These are phyloP conservation scores for Condylostylus longicornis DNA, from an alignment of 1,140 invertebrate species.

Conservation along the genomic window DNA sequence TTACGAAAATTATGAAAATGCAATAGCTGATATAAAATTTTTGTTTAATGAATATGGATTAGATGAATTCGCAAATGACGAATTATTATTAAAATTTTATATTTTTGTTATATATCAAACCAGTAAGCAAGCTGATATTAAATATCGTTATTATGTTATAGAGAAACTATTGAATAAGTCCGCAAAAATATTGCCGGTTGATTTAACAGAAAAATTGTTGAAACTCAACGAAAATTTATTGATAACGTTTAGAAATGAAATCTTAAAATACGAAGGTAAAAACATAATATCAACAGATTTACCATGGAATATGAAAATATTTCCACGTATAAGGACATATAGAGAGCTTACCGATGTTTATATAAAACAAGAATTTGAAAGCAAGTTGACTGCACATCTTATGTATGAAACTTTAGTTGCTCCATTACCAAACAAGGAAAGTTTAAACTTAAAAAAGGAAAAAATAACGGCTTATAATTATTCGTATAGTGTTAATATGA, in stretches of 20 bases:
- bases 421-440: constrained; percentile 7
- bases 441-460: constrained; percentile 9
- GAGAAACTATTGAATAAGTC: constrained; percentile 9
- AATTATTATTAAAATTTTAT: constrained; percentile 2
- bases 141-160: constrained; percentile 18
- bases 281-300: constrained; percentile 6
- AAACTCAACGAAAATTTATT: neutral
- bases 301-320: constrained; percentile 25
- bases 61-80: neutral
- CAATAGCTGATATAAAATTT: constrained; percentile 4
- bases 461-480: constrained; percentile 18
- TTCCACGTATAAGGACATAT: constrained; percentile 24
- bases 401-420: constrained; percentile 13
- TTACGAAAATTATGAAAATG: no score
- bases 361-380: constrained; percentile 1
- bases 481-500: constrained; percentile 17
- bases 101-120: constrained; percentile 21
- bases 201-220: constrained; percentile 1
- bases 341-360: neutral
- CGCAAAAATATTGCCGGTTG: no score
- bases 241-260: neutral
- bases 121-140: constrained; percentile 14
- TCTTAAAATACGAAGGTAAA: neutral
- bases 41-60: constrained; percentile 9
- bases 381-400: constrained; percentile 11